These are phyloP conservation scores for Osmerus mordax DNA, from an alignment of 2,113 vertebrate species.

Conservation along the genomic window DNA sequence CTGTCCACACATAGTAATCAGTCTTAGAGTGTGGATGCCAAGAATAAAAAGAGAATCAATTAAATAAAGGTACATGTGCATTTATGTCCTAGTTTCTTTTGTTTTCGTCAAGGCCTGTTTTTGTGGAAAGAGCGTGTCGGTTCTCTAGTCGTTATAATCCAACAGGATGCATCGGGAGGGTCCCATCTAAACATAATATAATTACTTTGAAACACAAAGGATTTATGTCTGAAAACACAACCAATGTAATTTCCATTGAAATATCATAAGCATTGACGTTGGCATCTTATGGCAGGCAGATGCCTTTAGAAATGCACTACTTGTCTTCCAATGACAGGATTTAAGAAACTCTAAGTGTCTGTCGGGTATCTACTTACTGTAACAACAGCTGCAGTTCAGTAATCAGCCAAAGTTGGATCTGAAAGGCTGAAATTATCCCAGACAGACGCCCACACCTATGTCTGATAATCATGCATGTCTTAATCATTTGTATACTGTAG, in stretches of 20 bases:
- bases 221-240: not conserved
- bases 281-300: not conserved
- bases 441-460: not conserved
- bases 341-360: not conserved
- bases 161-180: not conserved
- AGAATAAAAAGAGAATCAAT: conserved; percentile 8
- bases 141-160: not conserved
- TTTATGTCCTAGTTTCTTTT: no score
- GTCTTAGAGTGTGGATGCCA: conserved; percentile 1
- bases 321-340: not conserved
- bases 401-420: conserved; percentile 36
- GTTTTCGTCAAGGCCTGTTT: not conserved
- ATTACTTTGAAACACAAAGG: not conserved
- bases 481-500: no score
- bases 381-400: conserved; percentile 20
- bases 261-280: not conserved
- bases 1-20: not conserved
- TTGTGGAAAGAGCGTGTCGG: not conserved
- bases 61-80: not conserved
- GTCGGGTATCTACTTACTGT: conserved; percentile 16
- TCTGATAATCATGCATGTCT: no score
- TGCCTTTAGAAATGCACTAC: not conserved
- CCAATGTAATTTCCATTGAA: not conserved
- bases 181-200: no score
- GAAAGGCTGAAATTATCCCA: conserved; percentile 32